These are phyloP conservation scores for Sebastes variabilis DNA, from an alignment of 2,797 vertebrate species.

Conservation along the genomic window DNA sequence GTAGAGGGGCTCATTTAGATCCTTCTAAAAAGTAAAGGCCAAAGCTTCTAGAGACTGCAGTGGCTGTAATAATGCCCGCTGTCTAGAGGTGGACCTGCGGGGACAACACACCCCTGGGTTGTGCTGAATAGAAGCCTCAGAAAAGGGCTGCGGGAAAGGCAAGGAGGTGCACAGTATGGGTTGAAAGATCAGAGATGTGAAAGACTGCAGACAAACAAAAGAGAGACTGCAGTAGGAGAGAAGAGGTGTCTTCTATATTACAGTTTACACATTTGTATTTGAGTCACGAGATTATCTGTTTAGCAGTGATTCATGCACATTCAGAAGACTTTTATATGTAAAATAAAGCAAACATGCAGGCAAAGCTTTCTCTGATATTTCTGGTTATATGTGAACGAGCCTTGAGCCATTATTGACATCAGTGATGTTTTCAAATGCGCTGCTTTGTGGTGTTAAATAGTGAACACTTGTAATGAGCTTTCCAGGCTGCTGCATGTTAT, in stretches of 20 bases:
- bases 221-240: not conserved
- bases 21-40: constrained; percentile 54
- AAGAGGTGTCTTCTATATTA: not conserved
- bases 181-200: constrained; percentile 26
- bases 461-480: constrained; percentile 71
- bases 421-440: constrained; percentile 42
- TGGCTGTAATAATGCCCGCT: constrained; percentile 53
- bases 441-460: constrained; percentile 59
- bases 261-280: constrained; percentile 9
- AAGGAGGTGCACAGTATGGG: constrained; percentile 1
- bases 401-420: constrained; percentile 28
- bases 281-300: constrained; percentile 7
- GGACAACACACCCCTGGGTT: constrained; percentile 45
- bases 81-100: constrained; percentile 49
- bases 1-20: constrained; percentile 67
- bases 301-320: not conserved
- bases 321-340: not conserved
- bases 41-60: constrained; percentile 52
- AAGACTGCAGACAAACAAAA: constrained; percentile 8
- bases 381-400: not conserved
- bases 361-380: not conserved
- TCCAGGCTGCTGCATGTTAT: constrained; percentile 65
- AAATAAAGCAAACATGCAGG: not conserved
- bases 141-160: constrained; percentile 16
- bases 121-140: constrained; percentile 38